Conservation (phyloP, 2,113 vertebrate genomes). For the Ciconia maguari region DNA sequence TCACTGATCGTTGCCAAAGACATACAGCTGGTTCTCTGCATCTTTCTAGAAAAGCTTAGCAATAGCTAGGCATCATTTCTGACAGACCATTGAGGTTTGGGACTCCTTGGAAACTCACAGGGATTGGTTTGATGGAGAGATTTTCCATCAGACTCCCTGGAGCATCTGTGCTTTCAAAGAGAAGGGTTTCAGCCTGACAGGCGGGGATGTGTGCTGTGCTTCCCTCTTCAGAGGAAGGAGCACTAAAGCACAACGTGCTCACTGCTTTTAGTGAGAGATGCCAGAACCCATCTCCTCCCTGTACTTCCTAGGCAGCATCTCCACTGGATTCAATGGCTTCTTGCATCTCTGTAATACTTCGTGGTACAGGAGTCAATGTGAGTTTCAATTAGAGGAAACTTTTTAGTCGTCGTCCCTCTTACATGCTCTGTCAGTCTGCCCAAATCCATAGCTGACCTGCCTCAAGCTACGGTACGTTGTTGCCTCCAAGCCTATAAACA, state of each 20-base stretch:
- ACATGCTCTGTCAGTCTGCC: background rate
- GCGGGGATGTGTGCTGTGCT: background rate
- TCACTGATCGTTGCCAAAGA: slow-evolving; percentile 28
- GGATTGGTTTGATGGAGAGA: background rate
- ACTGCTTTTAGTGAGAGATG: background rate
- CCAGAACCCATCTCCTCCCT: background rate
- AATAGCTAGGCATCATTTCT: background rate
- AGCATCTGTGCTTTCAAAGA: background rate
- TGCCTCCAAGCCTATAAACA: background rate
- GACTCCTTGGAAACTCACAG: background rate
- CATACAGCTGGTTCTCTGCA: background rate
- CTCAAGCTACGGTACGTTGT: background rate
- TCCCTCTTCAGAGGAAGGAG: background rate
- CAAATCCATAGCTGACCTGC: background rate
- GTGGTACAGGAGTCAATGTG: background rate
- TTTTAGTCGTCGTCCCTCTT: background rate
- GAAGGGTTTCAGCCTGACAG: background rate
- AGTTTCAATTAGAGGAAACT: background rate
- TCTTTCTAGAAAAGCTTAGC: background rate
- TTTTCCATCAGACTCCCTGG: background rate
- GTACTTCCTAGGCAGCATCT: background rate
- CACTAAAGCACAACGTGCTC: background rate
- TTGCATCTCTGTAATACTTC: background rate
- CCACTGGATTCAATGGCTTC: background rate
- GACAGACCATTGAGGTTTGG: background rate